Conservation (phyloP, 2,888 invertebrate species). For the Eupelmus urozonus region DNA sequence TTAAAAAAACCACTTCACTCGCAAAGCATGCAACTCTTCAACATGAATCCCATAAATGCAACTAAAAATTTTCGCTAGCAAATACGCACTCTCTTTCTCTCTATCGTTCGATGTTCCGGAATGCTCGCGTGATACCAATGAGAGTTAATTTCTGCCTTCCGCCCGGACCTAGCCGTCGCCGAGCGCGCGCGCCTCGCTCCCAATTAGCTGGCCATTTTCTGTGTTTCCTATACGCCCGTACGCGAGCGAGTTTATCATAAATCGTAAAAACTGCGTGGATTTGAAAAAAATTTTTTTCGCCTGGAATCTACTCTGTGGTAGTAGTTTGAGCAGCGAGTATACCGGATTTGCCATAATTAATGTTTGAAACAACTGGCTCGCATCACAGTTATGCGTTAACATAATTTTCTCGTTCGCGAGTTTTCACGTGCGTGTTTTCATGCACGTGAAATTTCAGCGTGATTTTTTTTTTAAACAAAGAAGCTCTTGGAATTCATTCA, state of each 20-base stretch:
- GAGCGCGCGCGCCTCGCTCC: neutral
- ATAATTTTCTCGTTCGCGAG: neutral
- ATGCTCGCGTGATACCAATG: slow-evolving; percentile 50
- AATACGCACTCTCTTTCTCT: neutral
- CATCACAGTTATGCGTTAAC: slow-evolving; percentile 13
- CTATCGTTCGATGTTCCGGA: slow-evolving; percentile 37
- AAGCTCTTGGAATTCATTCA: too few species aligned
- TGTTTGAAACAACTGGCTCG: slow-evolving; percentile 17
- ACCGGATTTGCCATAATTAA: slow-evolving; percentile 24
- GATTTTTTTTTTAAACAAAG: too few species aligned
- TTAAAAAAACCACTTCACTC: neutral
- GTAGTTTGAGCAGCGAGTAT: neutral
- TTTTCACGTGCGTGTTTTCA: slow-evolving; percentile 2
- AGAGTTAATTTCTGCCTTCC: slow-evolving; percentile 51
- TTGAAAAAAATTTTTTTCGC: slow-evolving; percentile 1
- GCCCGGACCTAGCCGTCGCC: slow-evolving; percentile 11
- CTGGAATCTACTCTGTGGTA: neutral
- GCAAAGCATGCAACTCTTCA: neutral
- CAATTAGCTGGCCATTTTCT: slow-evolving; percentile 46
- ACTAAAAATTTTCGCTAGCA: too few species aligned
- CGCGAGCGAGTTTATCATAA: neutral
- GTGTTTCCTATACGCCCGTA: neutral
- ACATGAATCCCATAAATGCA: too few species aligned
- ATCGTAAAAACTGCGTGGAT: too few species aligned
- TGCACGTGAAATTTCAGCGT: too few species aligned